Conservation (phyloP, 2,113 vertebrate genomes). For the Megaptera novaeangliae region DNA sequence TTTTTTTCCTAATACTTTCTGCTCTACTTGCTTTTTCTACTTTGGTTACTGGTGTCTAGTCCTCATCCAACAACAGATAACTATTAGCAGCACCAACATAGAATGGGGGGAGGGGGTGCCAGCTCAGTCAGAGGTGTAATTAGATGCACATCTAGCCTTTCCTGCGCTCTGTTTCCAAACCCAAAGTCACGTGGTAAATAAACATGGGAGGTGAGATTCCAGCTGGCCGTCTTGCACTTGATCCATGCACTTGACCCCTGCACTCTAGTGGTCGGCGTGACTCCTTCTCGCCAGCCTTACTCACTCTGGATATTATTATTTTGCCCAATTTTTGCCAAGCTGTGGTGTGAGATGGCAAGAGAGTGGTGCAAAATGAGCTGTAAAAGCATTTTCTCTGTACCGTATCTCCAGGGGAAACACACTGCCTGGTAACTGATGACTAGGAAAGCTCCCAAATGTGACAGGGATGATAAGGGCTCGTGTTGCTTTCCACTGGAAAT, state of each 20-base stretch:
- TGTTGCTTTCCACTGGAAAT: neutral
- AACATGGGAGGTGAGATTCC: neutral
- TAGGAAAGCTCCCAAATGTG: neutral
- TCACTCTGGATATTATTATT: neutral
- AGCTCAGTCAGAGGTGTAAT: neutral
- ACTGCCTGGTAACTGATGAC: neutral
- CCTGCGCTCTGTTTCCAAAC: neutral
- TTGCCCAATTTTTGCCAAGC: neutral
- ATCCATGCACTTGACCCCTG: neutral
- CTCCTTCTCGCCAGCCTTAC: neutral
- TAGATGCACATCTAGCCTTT: neutral
- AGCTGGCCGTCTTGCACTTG: neutral
- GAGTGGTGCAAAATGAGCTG: neutral
- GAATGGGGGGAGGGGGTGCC: rapidly evolving
- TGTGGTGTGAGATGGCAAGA: neutral
- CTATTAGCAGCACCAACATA: neutral
- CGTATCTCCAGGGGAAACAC: neutral
- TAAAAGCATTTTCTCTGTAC: neutral
- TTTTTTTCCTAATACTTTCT: neutral
- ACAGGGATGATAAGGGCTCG: neutral
- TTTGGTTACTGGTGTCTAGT: neutral
- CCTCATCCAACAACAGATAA: neutral
- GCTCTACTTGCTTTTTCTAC: too few relatives aligned
- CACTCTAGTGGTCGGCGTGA: neutral
- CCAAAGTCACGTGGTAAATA: neutral